Conservation (phyloP, 1,140 invertebrate species). For the Drosophila hydei region DNA sequence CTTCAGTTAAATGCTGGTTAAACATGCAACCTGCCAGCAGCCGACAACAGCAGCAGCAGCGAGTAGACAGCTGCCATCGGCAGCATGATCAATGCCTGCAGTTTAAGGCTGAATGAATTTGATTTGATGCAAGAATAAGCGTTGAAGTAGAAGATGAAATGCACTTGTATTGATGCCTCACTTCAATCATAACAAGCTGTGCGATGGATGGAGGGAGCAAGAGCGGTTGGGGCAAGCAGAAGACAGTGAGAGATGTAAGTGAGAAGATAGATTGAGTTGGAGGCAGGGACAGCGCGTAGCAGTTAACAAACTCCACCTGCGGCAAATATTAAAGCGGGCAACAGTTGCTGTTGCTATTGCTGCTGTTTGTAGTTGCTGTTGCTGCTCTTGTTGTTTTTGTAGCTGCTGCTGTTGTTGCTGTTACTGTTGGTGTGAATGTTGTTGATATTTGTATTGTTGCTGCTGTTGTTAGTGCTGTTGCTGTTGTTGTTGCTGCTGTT, state of each 20-base stretch:
- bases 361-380: conserved; percentile 8
- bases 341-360: conserved; percentile 7
- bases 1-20: conserved; percentile 72
- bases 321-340: conserved; percentile 16
- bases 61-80: conserved; percentile 6
- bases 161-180: conserved; percentile 65
- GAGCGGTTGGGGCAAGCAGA: conserved; percentile 32
- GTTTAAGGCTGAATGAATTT: conserved; percentile 63
- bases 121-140: conserved; percentile 70
- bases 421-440: no score
- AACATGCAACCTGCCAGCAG: conserved; percentile 16
- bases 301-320: conserved; percentile 51
- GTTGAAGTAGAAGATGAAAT: conserved; percentile 70
- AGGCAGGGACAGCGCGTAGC: not conserved
- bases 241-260: conserved; percentile 6
- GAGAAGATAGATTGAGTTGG: no score
- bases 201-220: not conserved
- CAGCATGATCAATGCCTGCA: conserved; percentile 27
- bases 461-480: no score
- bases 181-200: conserved; percentile 26
- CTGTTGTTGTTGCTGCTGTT: no score
- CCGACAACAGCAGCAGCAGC: conserved; percentile 9
- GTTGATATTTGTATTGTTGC: no score
- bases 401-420: conserved; percentile 29
- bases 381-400: conserved; percentile 14